These are phyloP conservation scores for Steinernema scapterisci DNA, from an alignment of 2,888 invertebrate genomes.

Conservation along the genomic window DNA sequence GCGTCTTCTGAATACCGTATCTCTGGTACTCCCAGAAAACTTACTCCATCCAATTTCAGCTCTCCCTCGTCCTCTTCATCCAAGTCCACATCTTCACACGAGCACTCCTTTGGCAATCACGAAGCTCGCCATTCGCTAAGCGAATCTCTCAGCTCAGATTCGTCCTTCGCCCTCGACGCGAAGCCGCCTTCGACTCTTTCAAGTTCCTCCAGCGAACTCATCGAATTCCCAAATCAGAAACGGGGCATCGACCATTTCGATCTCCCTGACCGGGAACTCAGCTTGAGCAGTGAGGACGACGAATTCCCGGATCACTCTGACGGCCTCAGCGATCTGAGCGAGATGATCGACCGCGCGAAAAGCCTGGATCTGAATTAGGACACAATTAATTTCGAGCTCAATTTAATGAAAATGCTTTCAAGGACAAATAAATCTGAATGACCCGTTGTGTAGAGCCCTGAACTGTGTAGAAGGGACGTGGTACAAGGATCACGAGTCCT, in stretches of 20 bases:
- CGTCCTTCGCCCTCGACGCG: constrained; percentile 1
- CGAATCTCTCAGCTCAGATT: not conserved
- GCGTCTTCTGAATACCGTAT: too few relatives aligned
- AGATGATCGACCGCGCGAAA: not conserved
- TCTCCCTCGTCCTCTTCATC: not conserved
- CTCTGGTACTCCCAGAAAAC: too few relatives aligned
- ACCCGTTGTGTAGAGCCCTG: too few relatives aligned
- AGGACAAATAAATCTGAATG: too few relatives aligned
- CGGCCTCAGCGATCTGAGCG: constrained; percentile 1
- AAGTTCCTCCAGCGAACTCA: constrained; percentile 23
- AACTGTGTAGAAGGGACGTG: too few relatives aligned
- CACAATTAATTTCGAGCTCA: not conserved
- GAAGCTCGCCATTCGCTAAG: not conserved
- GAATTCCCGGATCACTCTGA: not conserved
- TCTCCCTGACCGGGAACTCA: constrained; percentile 18
- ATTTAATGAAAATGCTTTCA: not conserved
- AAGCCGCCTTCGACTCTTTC: constrained; percentile 5
- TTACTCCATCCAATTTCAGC: not conserved
- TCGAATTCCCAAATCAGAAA: not conserved
- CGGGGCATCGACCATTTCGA: not conserved
- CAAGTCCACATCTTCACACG: not conserved
- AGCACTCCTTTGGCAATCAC: not conserved
- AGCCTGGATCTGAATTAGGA: not conserved
- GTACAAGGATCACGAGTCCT: too few relatives aligned
- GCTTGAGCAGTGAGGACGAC: constrained; percentile 8